Evolutionary conservation across 2,888 invertebrate species (phyloP).

Genomic region (Drosophila kokeensis): DNA sequence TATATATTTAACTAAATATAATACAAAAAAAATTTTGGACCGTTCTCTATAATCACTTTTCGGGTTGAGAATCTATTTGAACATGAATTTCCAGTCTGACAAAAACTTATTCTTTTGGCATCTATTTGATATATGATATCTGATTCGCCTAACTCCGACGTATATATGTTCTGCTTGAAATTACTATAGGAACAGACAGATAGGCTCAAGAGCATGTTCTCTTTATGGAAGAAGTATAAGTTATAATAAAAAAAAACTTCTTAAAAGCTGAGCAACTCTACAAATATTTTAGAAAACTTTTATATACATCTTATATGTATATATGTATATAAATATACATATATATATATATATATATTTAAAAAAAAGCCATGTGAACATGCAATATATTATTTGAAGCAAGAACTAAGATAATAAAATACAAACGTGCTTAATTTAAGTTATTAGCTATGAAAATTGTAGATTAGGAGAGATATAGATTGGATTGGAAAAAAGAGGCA

Average conservation of each 20-base stretch:
- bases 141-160: too few species aligned
- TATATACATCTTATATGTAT: too few species aligned
- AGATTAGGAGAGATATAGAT: background rate
- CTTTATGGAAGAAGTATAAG: background rate
- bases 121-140: background rate
- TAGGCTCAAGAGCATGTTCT: background rate
- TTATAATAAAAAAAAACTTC: background rate
- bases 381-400: conserved; percentile 18
- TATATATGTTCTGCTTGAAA: background rate
- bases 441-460: background rate
- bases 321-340: too few species aligned
- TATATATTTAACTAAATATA: too few species aligned
- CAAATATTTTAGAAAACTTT: too few species aligned
- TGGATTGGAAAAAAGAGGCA: background rate
- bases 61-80: too few species aligned
- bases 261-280: too few species aligned
- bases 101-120: background rate
- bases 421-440: conserved; percentile 3
- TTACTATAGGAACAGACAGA: background rate
- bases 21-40: rapidly evolving
- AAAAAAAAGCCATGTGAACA: background rate
- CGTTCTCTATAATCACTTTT: background rate
- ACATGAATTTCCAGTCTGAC: too few species aligned
- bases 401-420: conserved; percentile 1
- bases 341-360: background rate